A percentile compares a stretch with the other conserved stretches of the same genome.
Conservation (phyloP, 1,140 invertebrate genomes). For the Parasteatoda tepidariorum region DNA sequence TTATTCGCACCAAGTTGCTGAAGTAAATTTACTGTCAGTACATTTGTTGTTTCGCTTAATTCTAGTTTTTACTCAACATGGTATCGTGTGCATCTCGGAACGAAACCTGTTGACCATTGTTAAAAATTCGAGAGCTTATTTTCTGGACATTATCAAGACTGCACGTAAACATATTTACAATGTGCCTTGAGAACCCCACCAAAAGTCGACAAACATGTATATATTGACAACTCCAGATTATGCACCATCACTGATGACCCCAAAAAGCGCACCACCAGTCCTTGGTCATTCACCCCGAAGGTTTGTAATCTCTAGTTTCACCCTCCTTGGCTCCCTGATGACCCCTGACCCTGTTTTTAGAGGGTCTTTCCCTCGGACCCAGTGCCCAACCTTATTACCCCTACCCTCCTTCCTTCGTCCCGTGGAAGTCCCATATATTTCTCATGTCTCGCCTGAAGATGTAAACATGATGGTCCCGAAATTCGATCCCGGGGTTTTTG, state of each 20-base stretch:
- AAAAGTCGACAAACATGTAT: too few species aligned
- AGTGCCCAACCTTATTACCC: neutral
- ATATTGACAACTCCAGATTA: too few species aligned
- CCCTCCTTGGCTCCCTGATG: conserved; percentile 36
- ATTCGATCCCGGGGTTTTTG: conserved; percentile 20
- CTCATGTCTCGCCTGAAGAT: conserved; percentile 35
- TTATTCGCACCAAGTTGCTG: too few species aligned
- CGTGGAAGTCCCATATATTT: conserved; percentile 42
- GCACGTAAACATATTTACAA: too few species aligned
- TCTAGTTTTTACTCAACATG: too few species aligned
- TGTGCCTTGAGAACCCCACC: too few species aligned
- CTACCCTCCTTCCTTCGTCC: neutral
- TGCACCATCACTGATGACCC: conserved; percentile 14
- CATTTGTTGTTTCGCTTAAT: too few species aligned
- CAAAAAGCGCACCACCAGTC: conserved; percentile 9
- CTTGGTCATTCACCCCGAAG: conserved; percentile 54
- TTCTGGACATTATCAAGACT: too few species aligned
- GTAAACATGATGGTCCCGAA: conserved; percentile 51
- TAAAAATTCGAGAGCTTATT: too few species aligned
- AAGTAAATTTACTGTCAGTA: too few species aligned
- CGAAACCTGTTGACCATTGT: too few species aligned
- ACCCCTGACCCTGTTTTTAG: conserved; percentile 51
- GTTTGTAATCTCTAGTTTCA: conserved; percentile 53
- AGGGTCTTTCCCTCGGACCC: conserved; percentile 25
- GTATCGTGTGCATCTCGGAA: too few species aligned